A percentile compares a stretch with the other conserved stretches of the same genome.
Evolutionary conservation across 2,797 vertebrate genomes (phyloP).

Genomic region (Scolopax rusticola): DNA sequence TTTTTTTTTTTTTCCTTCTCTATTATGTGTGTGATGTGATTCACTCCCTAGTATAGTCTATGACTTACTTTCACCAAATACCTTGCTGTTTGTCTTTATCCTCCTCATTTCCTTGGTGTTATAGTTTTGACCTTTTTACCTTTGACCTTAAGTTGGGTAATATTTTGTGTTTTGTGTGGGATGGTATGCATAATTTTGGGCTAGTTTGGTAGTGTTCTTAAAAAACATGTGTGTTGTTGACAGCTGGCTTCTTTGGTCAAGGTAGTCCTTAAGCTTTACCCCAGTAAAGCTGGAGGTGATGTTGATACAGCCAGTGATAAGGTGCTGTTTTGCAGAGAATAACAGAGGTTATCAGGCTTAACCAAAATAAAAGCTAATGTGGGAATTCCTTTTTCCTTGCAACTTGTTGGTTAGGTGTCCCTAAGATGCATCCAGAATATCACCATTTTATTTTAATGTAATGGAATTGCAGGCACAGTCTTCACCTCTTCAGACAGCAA

Average conservation of each 20-base stretch:
- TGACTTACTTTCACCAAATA: neutral
- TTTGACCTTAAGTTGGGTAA: neutral
- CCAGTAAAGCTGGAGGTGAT: neutral
- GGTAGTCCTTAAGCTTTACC: neutral
- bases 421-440: neutral
- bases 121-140: neutral
- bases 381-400: neutral
- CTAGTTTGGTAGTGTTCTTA: neutral
- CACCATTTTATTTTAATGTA: fast-evolving
- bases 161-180: neutral
- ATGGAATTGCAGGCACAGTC: neutral
- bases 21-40: neutral
- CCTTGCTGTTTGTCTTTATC: neutral
- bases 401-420: neutral
- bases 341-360: neutral
- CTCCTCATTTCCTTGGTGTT: neutral
- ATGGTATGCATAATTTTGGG: neutral
- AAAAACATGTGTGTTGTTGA: neutral
- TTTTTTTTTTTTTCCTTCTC: neutral
- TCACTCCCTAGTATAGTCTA: neutral
- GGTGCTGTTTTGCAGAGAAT: neutral
- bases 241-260: neutral
- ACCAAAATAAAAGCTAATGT: neutral
- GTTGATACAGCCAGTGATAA: neutral
- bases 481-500: neutral